Percentiles rank a stretch among this genome's conserved stretches.
Conservation (phyloP, 1,140 invertebrate species). For the Aplysia californica region DNA sequence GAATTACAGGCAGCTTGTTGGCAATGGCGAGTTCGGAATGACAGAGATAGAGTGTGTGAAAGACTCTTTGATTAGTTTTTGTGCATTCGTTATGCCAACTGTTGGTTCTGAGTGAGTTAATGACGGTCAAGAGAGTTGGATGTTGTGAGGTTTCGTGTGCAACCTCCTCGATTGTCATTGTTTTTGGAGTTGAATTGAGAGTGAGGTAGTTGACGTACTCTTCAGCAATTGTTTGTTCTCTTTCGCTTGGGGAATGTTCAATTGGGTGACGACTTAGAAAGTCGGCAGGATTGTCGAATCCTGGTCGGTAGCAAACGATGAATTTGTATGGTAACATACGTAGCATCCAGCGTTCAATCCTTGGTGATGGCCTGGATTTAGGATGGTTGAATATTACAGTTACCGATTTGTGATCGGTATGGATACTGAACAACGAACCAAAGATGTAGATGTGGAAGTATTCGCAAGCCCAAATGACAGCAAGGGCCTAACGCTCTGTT, state of each 20-base stretch:
- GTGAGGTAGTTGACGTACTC: conserved; percentile 3
- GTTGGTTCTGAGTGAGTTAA: not conserved
- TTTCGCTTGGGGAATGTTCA: not conserved
- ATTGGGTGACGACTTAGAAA: conserved; percentile 2
- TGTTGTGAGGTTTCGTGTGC: not conserved
- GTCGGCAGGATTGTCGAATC: conserved; percentile 24
- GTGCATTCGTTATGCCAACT: no score
- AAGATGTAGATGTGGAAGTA: conserved; percentile 66
- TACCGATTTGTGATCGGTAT: conserved; percentile 64
- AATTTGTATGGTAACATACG: conserved; percentile 34
- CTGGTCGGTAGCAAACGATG: conserved; percentile 27
- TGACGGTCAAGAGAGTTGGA: not conserved
- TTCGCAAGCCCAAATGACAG: conserved; percentile 63
- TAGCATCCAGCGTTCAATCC: conserved; percentile 44
- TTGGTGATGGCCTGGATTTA: conserved; percentile 19
- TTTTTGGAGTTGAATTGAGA: not conserved
- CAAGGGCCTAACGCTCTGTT: conserved; percentile 66
- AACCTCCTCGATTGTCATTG: not conserved
- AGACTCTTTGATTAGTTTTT: not conserved
- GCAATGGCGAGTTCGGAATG: not conserved
- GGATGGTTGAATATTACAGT: conserved; percentile 43
- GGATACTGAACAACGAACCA: conserved; percentile 57
- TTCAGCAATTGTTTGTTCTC: not conserved
- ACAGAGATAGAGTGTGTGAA: not conserved
- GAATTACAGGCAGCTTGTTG: not conserved